Base-by-base conservation (phyloP, 2,113 vertebrate genomes). In the Takifugu flavidus region DNA sequence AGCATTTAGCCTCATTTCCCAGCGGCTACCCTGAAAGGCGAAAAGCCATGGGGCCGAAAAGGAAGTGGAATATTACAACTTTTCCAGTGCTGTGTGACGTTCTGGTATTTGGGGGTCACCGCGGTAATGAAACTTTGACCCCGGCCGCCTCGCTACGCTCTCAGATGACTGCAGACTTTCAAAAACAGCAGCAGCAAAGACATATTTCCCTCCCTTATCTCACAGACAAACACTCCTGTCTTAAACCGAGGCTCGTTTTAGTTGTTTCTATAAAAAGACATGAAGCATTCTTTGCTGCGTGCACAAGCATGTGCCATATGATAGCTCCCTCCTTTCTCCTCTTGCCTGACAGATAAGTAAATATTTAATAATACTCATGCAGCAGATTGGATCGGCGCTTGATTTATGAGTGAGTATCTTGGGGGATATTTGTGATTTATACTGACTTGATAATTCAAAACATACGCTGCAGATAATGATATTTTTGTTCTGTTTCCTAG, bases 351-450 rank as follows among this genome's bases (percentile, higher is more conserved):
- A 53, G 59, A 77, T 73, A 68, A 59, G 71, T 80, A 73, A 84
- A 84, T 86, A 83, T 85, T 83, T 82, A 74, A 79, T 68, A 72
- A 34, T 57, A 29, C 28, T 49, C 1, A 4, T 56, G 52, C 15
- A 56, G 45, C 54, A 8, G 7, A 54, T 77, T 62, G n/a, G 34
- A 13, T 53, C 70, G 14, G 55, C 72, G 65, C 71, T 54, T 72
- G 27, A 14, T 63, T 77, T 70, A 62, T 79, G 66, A 74, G 71
- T 3, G 12, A 25, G 44, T 54, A 47, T 64, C 62, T 20, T 6
- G n/a, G 54, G 28, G 45, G 26, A 15, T 44, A 60, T 57, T 15
- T 39, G 50, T 67, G 56, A 70, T 74, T 72, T 70, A 72, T 64
- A 65, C 49, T 46, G 62, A n/a, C 54, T 51, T 72, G 72, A 64